Evolutionary conservation across 2,113 vertebrate species (phyloP).

Genomic region (Colinus virginianus): DNA sequence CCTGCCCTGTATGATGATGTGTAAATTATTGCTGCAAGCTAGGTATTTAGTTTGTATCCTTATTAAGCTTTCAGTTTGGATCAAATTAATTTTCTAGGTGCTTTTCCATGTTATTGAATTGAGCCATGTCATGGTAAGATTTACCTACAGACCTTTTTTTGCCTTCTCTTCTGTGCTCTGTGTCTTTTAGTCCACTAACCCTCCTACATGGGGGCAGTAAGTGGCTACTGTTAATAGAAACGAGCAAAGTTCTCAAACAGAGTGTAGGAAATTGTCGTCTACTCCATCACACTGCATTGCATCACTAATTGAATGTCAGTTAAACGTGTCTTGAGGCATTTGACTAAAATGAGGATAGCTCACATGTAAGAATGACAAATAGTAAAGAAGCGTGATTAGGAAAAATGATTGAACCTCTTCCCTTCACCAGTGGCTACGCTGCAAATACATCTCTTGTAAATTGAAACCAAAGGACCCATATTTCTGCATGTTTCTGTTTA

Average conservation of each 20-base stretch:
- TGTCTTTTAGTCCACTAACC: background rate
- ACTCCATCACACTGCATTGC: background rate
- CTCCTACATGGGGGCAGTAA: background rate
- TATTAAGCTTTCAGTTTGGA: background rate
- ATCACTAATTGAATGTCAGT: constrained; percentile 25
- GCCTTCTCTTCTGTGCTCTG: background rate
- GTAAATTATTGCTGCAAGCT: background rate
- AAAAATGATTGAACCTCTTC: background rate
- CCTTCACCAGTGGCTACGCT: background rate
- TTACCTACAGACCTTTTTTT: background rate
- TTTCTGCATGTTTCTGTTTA: background rate
- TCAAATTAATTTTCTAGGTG: background rate
- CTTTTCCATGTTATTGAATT: background rate
- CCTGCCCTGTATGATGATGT: background rate
- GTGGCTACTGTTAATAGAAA: background rate
- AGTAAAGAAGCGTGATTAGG: background rate
- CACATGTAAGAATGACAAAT: background rate
- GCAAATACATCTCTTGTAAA: background rate
- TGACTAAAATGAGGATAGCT: background rate
- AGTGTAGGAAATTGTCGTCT: background rate
- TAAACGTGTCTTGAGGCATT: constrained; percentile 13
- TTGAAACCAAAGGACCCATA: background rate
- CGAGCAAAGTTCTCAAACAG: background rate
- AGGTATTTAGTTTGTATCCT: background rate
- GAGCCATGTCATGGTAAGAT: background rate